Evolutionary conservation across 2,888 invertebrate species (phyloP).

Genomic region (Campoletis raptor): DNA sequence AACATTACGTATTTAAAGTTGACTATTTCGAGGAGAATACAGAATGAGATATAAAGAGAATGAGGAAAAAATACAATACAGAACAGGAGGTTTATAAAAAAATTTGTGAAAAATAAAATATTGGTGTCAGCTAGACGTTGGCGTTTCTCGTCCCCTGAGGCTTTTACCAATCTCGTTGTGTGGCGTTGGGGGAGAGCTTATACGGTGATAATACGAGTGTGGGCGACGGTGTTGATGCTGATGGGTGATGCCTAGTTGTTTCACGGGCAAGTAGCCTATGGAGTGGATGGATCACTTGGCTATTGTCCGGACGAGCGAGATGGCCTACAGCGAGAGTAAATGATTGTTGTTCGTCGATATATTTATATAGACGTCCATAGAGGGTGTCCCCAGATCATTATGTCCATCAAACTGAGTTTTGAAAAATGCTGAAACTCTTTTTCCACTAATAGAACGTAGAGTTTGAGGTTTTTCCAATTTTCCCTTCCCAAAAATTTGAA

Average conservation of each 20-base stretch:
- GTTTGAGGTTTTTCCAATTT: neutral
- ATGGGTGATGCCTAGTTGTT: conserved; percentile 75
- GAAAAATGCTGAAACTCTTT: neutral
- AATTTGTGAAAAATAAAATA: conserved; percentile 23
- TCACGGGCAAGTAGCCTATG: conserved; percentile 71
- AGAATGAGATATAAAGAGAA: conserved; percentile 29
- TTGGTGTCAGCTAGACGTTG: conserved; percentile 39
- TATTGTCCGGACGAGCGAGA: conserved; percentile 80
- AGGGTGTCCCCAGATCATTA: neutral
- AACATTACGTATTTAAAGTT: neutral
- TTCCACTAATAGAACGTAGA: neutral
- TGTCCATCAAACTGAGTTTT: neutral
- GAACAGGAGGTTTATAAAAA: conserved; percentile 16
- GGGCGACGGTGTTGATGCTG: conserved; percentile 76
- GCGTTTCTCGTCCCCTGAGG: conserved; percentile 49
- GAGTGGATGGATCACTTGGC: conserved; percentile 84
- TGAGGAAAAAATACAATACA: conserved; percentile 42
- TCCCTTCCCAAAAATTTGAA: neutral
- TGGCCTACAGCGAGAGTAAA: conserved; percentile 83
- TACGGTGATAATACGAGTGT: conserved; percentile 42
- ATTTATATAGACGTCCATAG: conserved; percentile 7
- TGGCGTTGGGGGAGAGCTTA: conserved; percentile 24
- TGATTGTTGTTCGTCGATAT: conserved; percentile 79
- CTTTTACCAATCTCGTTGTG: conserved; percentile 44
- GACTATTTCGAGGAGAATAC: neutral